Conservation (phyloP, 2,888 invertebrate genomes). For the Erebia epiphron region DNA sequence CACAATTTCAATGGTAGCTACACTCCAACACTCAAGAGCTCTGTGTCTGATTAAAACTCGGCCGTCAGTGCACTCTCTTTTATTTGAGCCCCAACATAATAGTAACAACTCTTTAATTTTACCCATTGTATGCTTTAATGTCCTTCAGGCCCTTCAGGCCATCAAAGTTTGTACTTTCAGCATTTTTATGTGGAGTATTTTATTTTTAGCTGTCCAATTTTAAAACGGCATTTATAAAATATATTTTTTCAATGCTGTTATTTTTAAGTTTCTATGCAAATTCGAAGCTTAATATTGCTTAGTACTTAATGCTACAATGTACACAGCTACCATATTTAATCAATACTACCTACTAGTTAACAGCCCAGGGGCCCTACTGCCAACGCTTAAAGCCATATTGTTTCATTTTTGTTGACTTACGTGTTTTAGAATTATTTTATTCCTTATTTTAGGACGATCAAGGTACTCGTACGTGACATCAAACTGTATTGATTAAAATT, state of each 20-base stretch:
- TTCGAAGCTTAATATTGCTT: too few relatives aligned
- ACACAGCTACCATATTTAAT: too few relatives aligned
- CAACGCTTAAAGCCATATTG: too few relatives aligned
- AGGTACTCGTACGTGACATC: too few relatives aligned
- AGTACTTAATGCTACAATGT: too few relatives aligned
- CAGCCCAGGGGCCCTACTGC: neutral
- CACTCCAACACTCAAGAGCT: slow-evolving; percentile 58
- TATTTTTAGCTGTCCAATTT: neutral
- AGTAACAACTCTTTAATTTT: slow-evolving; percentile 39
- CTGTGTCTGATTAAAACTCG: slow-evolving; percentile 69
- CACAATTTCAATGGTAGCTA: slow-evolving; percentile 63
- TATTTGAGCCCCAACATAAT: slow-evolving; percentile 51
- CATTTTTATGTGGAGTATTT: slow-evolving; percentile 6
- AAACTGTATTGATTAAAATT: too few relatives aligned
- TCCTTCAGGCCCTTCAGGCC: slow-evolving; percentile 20
- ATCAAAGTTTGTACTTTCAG: slow-evolving; percentile 2
- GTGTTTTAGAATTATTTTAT: too few relatives aligned
- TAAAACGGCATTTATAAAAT: neutral
- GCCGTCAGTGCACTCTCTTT: slow-evolving; percentile 51
- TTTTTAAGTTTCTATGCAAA: too few relatives aligned
- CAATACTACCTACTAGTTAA: neutral
- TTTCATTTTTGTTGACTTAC: too few relatives aligned
- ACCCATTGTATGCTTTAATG: slow-evolving; percentile 33
- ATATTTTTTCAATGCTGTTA: neutral
- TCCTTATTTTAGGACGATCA: too few relatives aligned